Evolutionary conservation across 1,140 invertebrate genomes (phyloP), one percentile per base, ranked within the genome.

Genomic region (Formica exsecta): DNA sequence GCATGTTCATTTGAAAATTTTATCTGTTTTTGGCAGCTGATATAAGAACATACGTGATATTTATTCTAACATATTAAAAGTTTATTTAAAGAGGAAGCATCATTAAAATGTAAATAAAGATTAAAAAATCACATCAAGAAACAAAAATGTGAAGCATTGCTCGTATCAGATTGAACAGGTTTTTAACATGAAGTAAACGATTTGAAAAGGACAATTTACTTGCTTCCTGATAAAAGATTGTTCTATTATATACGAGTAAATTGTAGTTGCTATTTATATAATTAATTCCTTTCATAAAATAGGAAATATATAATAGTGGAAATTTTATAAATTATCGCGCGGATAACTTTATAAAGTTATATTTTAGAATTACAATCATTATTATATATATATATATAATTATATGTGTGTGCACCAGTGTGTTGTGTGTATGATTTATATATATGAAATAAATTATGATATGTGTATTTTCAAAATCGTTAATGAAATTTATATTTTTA

Each of bases 131-230:
- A 16, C 38, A 1, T 16, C 3, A 48, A 16, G 44, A 51, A 3
- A 44, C 0, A 44, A 13, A 62, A 76, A 29, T 32, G 4, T 7
- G 22, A 64, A 64, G 6, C 22, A 5, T 62, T 76, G 36, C 51
- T 74, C 22, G 8, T 64, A 36, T 9, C 9, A 22, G 8, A 25
- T 29, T 1, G 13, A 62, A 62, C 9, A 3, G 48, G 4, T 36
- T 48, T 6, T n/a, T 48, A 64, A 77, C 36, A 48, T 57, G 22
- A 75, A 22, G 9, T 76, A 32, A 62, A 44, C 19, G 61, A 44
- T 85, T 85, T 41, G 68, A 85, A 89, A 87, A 87, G 59, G 54
- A 87, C 87, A 89, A 83, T n/a, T 87, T 73, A 73, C 68, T 70
- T 88, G 81, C 86, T 85, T 85, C 8, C 25, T 29, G 19, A 8